These are phyloP conservation scores for Hippasteria phrygiana DNA, from an alignment of 53 echinoderm and acorn worm genomes.

Conservation along the genomic window DNA sequence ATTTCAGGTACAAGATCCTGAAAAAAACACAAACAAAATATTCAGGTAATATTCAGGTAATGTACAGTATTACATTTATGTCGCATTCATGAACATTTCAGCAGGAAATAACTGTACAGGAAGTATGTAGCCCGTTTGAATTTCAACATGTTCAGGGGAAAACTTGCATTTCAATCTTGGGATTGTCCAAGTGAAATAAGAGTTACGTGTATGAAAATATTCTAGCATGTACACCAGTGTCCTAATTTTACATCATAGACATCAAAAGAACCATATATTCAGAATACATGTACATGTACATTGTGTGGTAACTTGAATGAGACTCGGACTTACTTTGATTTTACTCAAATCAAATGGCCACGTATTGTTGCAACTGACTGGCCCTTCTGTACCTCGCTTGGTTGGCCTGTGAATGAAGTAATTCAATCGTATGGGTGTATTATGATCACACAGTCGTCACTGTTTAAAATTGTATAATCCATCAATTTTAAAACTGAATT, in stretches of 20 bases:
- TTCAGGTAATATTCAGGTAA: not conserved
- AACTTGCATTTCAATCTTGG: not conserved
- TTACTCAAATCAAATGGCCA: slow-evolving; percentile 73
- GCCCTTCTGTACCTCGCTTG: slow-evolving; percentile 44
- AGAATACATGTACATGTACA: not conserved
- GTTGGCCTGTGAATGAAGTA: slow-evolving; percentile 68
- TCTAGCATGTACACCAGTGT: not conserved
- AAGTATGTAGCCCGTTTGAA: not conserved
- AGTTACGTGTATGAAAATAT: not conserved
- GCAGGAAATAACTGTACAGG: not conserved
- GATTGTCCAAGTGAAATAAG: not conserved
- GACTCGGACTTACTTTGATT: slow-evolving; percentile 65
- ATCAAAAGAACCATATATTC: not conserved
- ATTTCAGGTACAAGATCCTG: slow-evolving; percentile 5
- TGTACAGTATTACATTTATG: not conserved
- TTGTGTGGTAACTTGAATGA: not conserved
- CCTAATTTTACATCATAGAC: not conserved
- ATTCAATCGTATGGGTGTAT: not conserved
- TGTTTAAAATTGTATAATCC: not conserved
- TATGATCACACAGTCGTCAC: too few relatives aligned
- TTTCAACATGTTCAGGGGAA: too few relatives aligned
- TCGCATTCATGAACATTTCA: not conserved
- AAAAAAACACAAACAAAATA: not conserved
- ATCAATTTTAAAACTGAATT: not conserved
- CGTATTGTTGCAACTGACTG: slow-evolving; percentile 71